Evolutionary conservation across 1,140 invertebrate genomes (phyloP).

Genomic region (Trichonephila clavata): DNA sequence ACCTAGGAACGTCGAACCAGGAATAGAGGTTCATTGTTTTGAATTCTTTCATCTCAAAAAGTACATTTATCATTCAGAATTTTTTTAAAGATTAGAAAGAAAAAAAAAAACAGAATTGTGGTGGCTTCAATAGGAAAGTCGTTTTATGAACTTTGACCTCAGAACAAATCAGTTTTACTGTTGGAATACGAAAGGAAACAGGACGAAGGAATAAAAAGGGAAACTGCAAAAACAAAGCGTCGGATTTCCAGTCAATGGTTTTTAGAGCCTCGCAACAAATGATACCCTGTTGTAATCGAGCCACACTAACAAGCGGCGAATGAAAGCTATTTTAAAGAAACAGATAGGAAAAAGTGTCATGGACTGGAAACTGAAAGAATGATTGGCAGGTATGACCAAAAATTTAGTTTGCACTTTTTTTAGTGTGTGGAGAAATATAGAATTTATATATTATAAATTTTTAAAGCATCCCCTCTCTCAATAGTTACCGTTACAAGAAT

Average conservation of each 20-base stretch:
- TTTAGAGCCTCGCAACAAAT: neutral
- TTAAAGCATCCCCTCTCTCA: too few species aligned
- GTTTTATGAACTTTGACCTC: constrained; percentile 54
- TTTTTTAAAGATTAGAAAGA: neutral
- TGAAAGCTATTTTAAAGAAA: constrained; percentile 7
- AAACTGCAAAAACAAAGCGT: constrained; percentile 40
- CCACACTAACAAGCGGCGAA: constrained; percentile 19
- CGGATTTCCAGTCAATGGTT: constrained; percentile 55
- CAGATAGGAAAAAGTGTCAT: constrained; percentile 18
- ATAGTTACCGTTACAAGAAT: too few species aligned
- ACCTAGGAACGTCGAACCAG: neutral
- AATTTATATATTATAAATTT: neutral
- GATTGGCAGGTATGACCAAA: neutral
- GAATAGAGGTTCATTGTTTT: neutral
- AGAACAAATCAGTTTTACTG: neutral
- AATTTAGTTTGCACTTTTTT: neutral
- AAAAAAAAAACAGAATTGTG: neutral
- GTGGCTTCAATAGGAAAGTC: neutral
- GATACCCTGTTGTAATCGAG: constrained; percentile 52
- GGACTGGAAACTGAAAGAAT: neutral
- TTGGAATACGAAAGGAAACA: neutral
- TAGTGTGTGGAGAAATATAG: neutral
- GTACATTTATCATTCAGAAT: neutral
- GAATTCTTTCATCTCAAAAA: neutral
- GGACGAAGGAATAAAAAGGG: constrained; percentile 49